A percentile compares a stretch with the other conserved stretches of the same genome.
phyloP scores from a whole-genome alignment of 2,113 vertebrate species.

The Diglossa brunneiventris region DNA sequence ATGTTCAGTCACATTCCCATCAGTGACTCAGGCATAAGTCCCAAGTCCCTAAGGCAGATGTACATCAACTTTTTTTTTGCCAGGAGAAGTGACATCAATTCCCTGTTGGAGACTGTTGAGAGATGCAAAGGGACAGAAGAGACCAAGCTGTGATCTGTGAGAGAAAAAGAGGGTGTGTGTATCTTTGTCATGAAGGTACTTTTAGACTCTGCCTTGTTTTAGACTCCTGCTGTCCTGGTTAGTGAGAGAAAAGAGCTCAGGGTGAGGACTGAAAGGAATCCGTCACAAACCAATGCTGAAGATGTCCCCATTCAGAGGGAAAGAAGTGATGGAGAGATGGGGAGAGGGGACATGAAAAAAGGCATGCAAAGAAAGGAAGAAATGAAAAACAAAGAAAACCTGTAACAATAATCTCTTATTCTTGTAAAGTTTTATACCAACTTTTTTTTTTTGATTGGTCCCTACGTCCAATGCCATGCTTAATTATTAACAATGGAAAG shows the following conservation, averaged over 20 bases:
- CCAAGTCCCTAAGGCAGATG: conserved; percentile 53
- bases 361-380: background rate
- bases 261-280: background rate
- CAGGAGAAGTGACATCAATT: conserved; percentile 49
- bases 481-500: background rate
- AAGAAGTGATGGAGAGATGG: background rate
- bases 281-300: background rate
- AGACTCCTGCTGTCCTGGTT: background rate
- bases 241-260: background rate
- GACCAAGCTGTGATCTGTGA: background rate
- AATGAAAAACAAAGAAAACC: background rate
- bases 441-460: background rate
- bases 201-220: background rate
- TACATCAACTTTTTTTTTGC: conserved; percentile 49
- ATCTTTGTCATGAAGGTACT: background rate
- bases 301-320: background rate
- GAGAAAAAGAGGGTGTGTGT: background rate
- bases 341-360: background rate
- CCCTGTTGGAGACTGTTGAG: conserved; percentile 29
- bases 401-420: background rate
- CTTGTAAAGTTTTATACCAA: background rate
- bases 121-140: conserved; percentile 13
- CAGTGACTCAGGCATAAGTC: conserved; percentile 15
- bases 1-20: conserved; percentile 5
- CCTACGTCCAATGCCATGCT: background rate